Evolutionary conservation across 1,140 invertebrate genomes (phyloP).

Genomic region (Bombus picipes): DNA sequence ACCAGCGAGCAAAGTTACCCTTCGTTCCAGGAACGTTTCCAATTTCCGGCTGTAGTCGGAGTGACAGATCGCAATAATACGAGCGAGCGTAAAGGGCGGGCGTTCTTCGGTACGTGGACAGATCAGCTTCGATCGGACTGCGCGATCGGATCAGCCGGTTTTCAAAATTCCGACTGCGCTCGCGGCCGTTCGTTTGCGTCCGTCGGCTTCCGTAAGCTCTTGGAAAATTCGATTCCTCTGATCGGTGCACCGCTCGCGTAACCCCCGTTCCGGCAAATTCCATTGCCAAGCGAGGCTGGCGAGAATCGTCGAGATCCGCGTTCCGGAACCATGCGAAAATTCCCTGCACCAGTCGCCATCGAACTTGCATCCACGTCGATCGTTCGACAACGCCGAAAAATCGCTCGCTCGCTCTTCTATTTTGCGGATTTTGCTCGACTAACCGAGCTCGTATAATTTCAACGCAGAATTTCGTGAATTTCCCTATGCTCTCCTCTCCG

Average conservation of each 20-base stretch:
- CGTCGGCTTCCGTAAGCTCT: neutral
- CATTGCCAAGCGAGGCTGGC: neutral
- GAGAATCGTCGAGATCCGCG: neutral
- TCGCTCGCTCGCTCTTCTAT: neutral
- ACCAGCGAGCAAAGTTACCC: neutral
- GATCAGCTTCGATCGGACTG: neutral
- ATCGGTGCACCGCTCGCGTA: neutral
- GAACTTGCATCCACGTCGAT: neutral
- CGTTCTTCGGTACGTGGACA: neutral
- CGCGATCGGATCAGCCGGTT: neutral
- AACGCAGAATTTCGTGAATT: neutral
- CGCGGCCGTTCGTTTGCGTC: neutral
- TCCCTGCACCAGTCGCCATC: neutral
- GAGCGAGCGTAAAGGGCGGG: neutral
- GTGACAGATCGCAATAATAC: neutral
- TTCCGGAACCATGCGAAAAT: slow-evolving; percentile 7
- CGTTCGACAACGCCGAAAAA: neutral
- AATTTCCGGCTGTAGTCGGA: neutral
- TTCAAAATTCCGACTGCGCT: neutral
- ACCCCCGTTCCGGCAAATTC: neutral
- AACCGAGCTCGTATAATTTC: neutral
- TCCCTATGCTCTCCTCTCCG: neutral
- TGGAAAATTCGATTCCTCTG: slow-evolving; percentile 15
- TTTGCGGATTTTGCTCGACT: too few species aligned
- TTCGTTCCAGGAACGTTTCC: neutral